phyloP scores from a whole-genome alignment of 1,140 invertebrate species.

The Ostrea denselamellosa region DNA sequence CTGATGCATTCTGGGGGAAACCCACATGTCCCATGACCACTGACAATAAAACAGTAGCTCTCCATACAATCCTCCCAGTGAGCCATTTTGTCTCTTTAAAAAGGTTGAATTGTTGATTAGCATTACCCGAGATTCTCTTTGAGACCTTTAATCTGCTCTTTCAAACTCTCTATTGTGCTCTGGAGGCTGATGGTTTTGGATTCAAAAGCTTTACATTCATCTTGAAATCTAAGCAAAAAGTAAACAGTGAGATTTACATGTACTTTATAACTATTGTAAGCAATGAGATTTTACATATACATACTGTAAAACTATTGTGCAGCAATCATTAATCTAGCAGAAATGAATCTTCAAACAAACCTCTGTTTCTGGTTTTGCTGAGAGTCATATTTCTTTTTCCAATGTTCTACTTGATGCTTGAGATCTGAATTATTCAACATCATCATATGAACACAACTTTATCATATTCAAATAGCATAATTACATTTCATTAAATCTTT shows the following conservation, averaged over 20 bases:
- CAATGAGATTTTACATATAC: no score
- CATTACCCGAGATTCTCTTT: not conserved
- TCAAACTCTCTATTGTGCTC: constrained; percentile 33
- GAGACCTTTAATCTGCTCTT: constrained; percentile 1
- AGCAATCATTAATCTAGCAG: not conserved
- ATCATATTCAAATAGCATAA: no score
- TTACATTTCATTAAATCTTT: no score
- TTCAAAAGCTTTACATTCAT: not conserved
- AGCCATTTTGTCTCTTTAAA: no score
- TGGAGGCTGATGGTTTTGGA: not conserved
- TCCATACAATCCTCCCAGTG: no score
- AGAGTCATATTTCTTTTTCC: constrained; percentile 52
- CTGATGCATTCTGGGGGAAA: no score
- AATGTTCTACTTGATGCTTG: constrained; percentile 18
- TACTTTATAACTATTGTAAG: no score
- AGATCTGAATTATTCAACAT: constrained; percentile 38
- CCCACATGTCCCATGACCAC: no score
- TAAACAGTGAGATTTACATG: not conserved
- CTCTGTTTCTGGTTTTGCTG: constrained; percentile 51
- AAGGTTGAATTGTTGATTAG: no score
- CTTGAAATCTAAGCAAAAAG: not conserved
- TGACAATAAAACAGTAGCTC: no score
- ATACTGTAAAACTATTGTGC: no score
- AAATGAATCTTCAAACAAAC: constrained; percentile 33
- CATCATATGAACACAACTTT: not conserved